Conservation (phyloP, 2,113 vertebrate genomes). For the Festucalex cinctus region DNA sequence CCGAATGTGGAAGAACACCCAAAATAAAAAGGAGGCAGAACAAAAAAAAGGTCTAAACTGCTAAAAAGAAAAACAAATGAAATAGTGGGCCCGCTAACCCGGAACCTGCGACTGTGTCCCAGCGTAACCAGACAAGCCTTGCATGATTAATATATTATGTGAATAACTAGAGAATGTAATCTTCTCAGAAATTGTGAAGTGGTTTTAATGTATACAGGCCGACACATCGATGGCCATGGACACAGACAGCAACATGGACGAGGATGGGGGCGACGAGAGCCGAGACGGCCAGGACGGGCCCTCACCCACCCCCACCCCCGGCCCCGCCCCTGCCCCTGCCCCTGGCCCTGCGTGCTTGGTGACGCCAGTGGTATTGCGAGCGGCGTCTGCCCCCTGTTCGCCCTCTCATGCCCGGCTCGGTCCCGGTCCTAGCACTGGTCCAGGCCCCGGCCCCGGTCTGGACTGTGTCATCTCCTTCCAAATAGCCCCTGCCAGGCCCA, state of each 20-base stretch:
- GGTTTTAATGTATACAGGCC: constrained; percentile 41
- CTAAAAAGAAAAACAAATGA: too few species aligned
- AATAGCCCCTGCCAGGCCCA: constrained; percentile 62
- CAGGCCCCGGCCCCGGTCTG: constrained; percentile 37
- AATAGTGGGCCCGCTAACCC: too few species aligned
- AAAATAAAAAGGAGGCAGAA: too few species aligned
- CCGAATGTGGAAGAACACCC: too few species aligned
- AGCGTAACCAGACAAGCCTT: too few species aligned
- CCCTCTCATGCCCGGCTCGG: constrained; percentile 45
- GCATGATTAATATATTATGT: too few species aligned
- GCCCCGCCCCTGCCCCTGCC: too few species aligned
- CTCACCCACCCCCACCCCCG: constrained; percentile 43
- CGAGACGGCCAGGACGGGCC: constrained; percentile 64
- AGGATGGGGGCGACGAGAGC: constrained; percentile 70
- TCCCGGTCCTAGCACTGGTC: constrained; percentile 27
- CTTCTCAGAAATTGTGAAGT: too few species aligned
- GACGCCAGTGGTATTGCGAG: constrained; percentile 45
- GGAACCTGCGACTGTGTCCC: too few species aligned
- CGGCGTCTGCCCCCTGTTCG: constrained; percentile 61
- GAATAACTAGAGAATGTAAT: too few species aligned
- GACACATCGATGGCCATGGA: constrained; percentile 69
- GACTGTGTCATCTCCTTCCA: constrained; percentile 45
- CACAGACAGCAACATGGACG: constrained; percentile 74
- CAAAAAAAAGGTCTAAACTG: too few species aligned
- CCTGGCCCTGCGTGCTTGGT: constrained; percentile 17